Evolutionary conservation across 2,888 invertebrate species (phyloP), one percentile per base, ranked within the genome.

Genomic region (Xanthia togata): DNA sequence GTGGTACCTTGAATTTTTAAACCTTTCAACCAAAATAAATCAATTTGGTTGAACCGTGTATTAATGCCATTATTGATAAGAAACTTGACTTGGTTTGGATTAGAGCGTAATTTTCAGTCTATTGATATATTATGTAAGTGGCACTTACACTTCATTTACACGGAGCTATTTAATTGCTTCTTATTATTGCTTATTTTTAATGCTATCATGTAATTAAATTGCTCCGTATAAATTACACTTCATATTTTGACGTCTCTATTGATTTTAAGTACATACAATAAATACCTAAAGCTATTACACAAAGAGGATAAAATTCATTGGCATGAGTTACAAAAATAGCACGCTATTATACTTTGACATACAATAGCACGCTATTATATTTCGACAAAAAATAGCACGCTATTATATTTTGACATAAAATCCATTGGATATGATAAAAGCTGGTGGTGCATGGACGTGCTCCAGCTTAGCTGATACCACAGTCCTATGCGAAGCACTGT

Each of bases 361-460:
- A 81, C 47, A 79, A 70, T 20, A 38, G 38, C 38, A 38, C 38
- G 38, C 38, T 38, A 38, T 50, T 38, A 64, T 53, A 83, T 73
- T 74, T 85, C 87, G 35, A 8, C 8, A 38, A 8, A 38, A 47
- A 47, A 63, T 62, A 62, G 59, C 44, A 31, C n/a, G 8, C 3
- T 50, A 50, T 50, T 41, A 65, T 53, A 83, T 73, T 74, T 85
- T 85, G 26, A 87, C 68, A 72, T 79, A 81, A 55, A 80, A 70
- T 20, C 89, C 90, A 31, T 88, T 71, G 9, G 78, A 79, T 44
- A 89, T 87, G 9, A 87, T 47, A 60, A 78, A 88, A 20, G 73
- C 59, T 14, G 87, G 86, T 1, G 83, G 85, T 9, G 62, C n/a
- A 53, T 90, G 90, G 0, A 63, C 76, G 26, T 90, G 90, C 0